Base-by-base conservation (phyloP, 2,888 invertebrate species). In the Odontocerum albicorne region DNA sequence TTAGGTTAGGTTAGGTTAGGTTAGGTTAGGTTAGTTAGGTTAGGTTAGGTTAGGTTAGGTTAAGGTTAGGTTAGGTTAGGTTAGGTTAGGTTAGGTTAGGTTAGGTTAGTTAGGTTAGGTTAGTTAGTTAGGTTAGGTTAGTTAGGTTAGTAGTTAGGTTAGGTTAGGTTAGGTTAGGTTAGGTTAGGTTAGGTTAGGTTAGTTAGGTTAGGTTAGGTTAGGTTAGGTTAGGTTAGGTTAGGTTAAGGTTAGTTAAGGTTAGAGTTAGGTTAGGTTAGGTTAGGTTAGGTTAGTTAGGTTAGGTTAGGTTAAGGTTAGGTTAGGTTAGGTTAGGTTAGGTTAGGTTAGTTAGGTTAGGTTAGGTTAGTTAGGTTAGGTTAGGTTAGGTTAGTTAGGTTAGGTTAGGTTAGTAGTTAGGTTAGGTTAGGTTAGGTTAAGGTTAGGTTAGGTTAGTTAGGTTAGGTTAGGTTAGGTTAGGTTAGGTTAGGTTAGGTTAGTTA, bases 381-480 rank as follows among this genome's bases (percentile, higher is more conserved):
- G 42, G 21, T 42, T 21, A 22, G 42, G 21, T 42, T 21, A 22
- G 21, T 42, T 21, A 22, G 42, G 21, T 42, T n/a, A n/a, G 42
- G 21, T 42, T 21, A 22, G 42, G 21, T 42, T 21, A 22, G n/a
- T n/a, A 22, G 21, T 42, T 21, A 22, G 42, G 21, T 42, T 21
- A 22, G 42, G 21, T 42, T 21, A 22, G 42, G 21, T 42, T 21
- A 22, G 42, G 7, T 42, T n/a, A 13, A n/a, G n/a, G n/a, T n/a
- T n/a, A n/a, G n/a, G n/a, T n/a, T n/a, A n/a, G n/a, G n/a, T n/a
- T n/a, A n/a, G n/a, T n/a, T n/a, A n/a, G n/a, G 42, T 42, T 42
- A 42, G 42, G 42, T 42, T 42, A 22, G 42, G 42, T 42, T 42
- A 42, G 42, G 42, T 42, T 42, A 22, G n/a, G n/a, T n/a, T n/a